These are phyloP conservation scores for Brenthis ino DNA, from an alignment of 2,888 invertebrate genomes.

Conservation along the genomic window DNA sequence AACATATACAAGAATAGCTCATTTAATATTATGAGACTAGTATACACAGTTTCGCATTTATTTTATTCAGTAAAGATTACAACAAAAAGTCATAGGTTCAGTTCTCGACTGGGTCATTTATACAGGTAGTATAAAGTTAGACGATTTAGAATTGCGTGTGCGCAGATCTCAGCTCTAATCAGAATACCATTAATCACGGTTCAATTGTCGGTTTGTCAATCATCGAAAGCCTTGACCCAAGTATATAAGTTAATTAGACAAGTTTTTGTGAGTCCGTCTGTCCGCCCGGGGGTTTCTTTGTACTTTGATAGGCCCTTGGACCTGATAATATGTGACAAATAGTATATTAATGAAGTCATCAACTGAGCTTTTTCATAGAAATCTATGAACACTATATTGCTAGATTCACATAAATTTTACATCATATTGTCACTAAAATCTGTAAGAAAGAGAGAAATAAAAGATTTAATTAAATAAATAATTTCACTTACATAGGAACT, in stretches of 20 bases:
- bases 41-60: too few relatives aligned
- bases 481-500: too few relatives aligned
- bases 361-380: background rate
- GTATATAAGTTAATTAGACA: conserved; percentile 38
- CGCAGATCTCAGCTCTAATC: conserved; percentile 33
- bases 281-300: conserved; percentile 29
- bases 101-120: too few relatives aligned
- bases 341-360: background rate
- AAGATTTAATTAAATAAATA: too few relatives aligned
- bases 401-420: background rate
- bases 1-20: too few relatives aligned
- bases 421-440: too few relatives aligned
- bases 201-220: conserved; percentile 42
- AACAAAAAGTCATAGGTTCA: too few relatives aligned
- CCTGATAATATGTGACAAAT: background rate
- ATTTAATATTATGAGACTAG: too few relatives aligned
- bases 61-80: too few relatives aligned
- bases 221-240: conserved; percentile 37
- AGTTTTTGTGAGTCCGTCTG: conserved; percentile 38
- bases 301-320: conserved; percentile 30
- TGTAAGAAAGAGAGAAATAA: too few relatives aligned
- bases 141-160: conserved; percentile 10
- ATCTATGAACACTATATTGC: background rate
- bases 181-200: conserved; percentile 43
- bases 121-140: background rate